Base-by-base conservation (phyloP, 2,888 invertebrate genomes). In the Heliconius erato region DNA sequence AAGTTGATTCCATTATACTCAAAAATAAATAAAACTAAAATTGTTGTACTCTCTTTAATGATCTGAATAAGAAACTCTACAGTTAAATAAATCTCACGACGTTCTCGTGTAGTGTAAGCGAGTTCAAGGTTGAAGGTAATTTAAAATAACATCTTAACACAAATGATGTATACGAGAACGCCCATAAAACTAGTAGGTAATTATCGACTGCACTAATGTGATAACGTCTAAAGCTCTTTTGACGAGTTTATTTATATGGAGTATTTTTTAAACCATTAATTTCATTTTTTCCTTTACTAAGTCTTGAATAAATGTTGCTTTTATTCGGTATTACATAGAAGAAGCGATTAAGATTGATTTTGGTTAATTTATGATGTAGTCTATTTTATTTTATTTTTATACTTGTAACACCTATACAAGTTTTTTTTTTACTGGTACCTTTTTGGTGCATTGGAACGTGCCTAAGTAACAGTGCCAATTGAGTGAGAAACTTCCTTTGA, bases 141-240 rank as follows among this genome's bases (percentile, higher is more conserved):
- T 92, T 89, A 86, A 87, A 89, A 91, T 94, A 93, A 95, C 94
- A 92, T 95, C 95, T 95, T 94, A 94, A 94, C 94, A 93, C 92
- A 92, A 93, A 94, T 94, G 94, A 95, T 94, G 92, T 91, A 94
- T 94, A 91, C 89, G 93, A 89, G 92, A 92, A 94, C 95, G 95
- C 95, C 95, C 94, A 92, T 92, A 86, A 89, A 90, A 89, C 91
- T 89, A 89, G 88, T 90, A 86, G 89, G 92, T 95, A 95, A 95
- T 95, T 95, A 95, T 94, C 93, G 91, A 89, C 90, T 89, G 86
- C 87, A 88, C 92, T 94, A 94, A 94, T 94, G 93, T 93, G 92
- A 92, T 94, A 92, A 93, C 92, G 90, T 92, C 89, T 90, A 90
- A 94, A 91, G 91, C 91, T 92, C 90, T 89, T 92, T 91, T 95